Evolutionary conservation across 2,113 vertebrate species (phyloP), one percentile per base, ranked within the genome.

Genomic region (Embiotoca jacksoni): DNA sequence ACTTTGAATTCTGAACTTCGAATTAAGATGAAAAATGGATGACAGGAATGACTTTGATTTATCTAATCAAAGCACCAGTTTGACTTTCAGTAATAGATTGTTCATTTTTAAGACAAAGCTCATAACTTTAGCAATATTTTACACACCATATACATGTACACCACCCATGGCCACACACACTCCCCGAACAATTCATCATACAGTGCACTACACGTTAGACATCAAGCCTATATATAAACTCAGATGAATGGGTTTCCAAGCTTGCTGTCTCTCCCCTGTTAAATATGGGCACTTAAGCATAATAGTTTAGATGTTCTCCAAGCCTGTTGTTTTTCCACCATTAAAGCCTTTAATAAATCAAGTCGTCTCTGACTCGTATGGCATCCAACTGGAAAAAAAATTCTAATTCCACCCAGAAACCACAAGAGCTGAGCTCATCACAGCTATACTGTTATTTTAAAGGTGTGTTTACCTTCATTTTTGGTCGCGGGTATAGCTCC

Each of bases 281-380:
- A 78, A 47, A 71, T 83, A 92, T 86, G 61, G 23, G 23, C 23
- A 23, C 90, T 92, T 91, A 86, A 66, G 66, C 81, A 65, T 88
- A 86, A 90, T 75, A 50, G 84, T 83, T 80, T 87, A 83, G 77
- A 83, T 54, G 37, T 5, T 46, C 47, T 89, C 85, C 88, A 90
- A 80, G 54, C 41, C 84, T 84, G 85, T 64, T 89, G 78, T 86
- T 92, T 92, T 90, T 83, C 82, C 74, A 53, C 85, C 80, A 73
- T 88, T 83, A 86, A 82, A 82, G 32, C 66, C 23, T 61, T 84
- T 77, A 31, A 66, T 75, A 76, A 76, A 86, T 86, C 83, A 74
- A 64, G 57, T 39, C n/a, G 72, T 54, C 55, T 69, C 57, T 50
- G 60, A 78, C 78, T 85, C 36, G 61, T 78, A 87, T 88, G 85